Evolutionary conservation across 2,888 invertebrate genomes (phyloP), one percentile per base, ranked within the genome.

Genomic region (Onthophagus sagittarius): DNA sequence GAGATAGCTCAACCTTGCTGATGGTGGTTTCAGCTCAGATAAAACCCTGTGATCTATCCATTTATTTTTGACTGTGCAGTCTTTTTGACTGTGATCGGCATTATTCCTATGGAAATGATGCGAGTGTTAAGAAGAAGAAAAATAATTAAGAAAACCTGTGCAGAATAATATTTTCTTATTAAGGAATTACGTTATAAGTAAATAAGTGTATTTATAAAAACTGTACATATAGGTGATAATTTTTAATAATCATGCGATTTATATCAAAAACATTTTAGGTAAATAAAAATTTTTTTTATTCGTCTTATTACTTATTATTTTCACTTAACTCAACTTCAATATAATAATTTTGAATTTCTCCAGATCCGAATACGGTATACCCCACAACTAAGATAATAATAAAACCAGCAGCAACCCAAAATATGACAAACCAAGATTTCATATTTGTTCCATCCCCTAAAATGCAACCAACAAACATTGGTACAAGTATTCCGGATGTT

Each of bases 361-460:
- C 67, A 31, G 67, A 31, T n/a, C 67, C 67, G 9, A 23, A 67
- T 11, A 67, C 15, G 2, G 67, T 15, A n/a, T 67, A 67, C n/a
- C 23, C 67, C 3, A 67, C 32, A 23, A 67, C n/a, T n/a, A 32
- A n/a, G 9, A 32, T 23, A 15, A 5, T 15, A 9, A 67, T 15
- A 67, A 67, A 67, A n/a, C 67, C 67, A 23, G 32, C 32, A 23
- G 31, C n/a, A n/a, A 67, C 32, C 67, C 67, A 67, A 32, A 67
- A 67, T n/a, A 67, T 67, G 5, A 23, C 31, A 15, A 67, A 31
- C 67, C 67, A 67, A 4, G 67, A 67, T 9, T n/a, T 32, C 11
- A 67, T 67, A 67, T 67, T 32, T 1, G 67, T 9, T n/a, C 32
- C 32, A 31, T 67, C 67, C n/a, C 32, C 67, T n/a, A 32, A 31